Evolutionary conservation across 2,888 invertebrate species (phyloP).

Genomic region (Caenorhabditis afra): DNA sequence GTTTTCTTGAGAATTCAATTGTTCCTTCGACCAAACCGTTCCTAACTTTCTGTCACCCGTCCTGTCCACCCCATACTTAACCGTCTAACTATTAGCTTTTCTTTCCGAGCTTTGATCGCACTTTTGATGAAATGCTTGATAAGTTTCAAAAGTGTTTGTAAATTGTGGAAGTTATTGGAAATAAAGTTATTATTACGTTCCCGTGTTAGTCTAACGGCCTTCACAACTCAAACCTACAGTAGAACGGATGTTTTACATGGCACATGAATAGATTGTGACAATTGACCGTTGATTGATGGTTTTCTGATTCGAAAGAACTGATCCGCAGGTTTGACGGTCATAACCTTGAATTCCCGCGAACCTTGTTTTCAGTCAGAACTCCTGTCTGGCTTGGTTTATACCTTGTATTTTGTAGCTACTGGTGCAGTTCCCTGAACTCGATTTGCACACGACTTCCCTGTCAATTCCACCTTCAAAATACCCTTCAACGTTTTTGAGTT

Average conservation of each 20-base stretch:
- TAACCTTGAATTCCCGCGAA: neutral
- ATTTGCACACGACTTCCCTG: neutral
- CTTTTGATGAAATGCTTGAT: slow-evolving; percentile 22
- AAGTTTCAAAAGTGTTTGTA: slow-evolving; percentile 21
- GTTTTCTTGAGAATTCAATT: neutral
- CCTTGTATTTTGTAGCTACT: neutral
- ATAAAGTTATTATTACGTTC: slow-evolving; percentile 32
- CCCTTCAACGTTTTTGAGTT: neutral
- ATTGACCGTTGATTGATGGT: neutral
- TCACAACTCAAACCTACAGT: no score
- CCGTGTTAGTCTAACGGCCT: neutral
- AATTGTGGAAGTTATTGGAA: slow-evolving; percentile 34
- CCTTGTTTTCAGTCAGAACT: neutral
- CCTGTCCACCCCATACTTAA: neutral
- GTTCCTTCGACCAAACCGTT: no score
- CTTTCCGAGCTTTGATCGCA: slow-evolving; percentile 41
- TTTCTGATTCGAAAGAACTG: neutral
- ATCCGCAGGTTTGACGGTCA: neutral
- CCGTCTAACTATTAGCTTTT: slow-evolving; percentile 38
- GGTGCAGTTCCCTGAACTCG: slow-evolving; percentile 7
- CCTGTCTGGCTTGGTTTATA: neutral
- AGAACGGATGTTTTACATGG: no score
- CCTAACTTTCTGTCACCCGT: no score
- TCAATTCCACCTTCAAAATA: neutral
- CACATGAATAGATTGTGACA: neutral